Conservation (phyloP, 2,797 vertebrate genomes). For the Alectoris magna region DNA sequence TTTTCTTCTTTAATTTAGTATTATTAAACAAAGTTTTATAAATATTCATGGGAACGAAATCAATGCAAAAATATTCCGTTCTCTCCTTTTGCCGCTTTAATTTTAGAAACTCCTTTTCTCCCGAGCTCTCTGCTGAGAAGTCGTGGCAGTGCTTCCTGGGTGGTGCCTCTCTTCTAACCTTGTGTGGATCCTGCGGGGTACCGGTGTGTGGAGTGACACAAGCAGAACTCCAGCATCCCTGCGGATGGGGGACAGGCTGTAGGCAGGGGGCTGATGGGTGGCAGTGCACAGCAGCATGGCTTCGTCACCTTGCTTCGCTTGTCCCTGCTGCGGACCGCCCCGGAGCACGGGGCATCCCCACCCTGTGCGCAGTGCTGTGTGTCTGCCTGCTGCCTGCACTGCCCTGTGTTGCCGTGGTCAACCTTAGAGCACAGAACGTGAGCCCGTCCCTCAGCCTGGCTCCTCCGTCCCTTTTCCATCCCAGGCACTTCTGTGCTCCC, state of each 20-base stretch:
- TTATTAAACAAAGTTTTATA: background rate
- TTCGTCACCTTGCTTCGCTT: no score
- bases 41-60: background rate
- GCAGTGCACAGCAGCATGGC: no score
- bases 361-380: no score
- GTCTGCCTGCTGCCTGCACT: no score
- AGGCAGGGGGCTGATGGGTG: rapidly evolving
- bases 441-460: rapidly evolving
- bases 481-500: background rate
- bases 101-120: background rate
- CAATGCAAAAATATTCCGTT: background rate
- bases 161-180: background rate
- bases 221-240: background rate
- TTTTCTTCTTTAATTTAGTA: background rate
- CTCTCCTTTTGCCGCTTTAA: background rate
- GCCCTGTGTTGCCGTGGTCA: rapidly evolving
- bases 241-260: background rate
- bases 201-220: background rate
- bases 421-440: no score
- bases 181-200: background rate
- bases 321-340: background rate
- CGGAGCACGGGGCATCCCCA: no score
- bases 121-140: background rate
- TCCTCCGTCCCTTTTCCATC: background rate
- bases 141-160: background rate